These are phyloP conservation scores for Paraescarpia echinospica DNA, from an alignment of 1,140 invertebrate species.

Conservation along the genomic window DNA sequence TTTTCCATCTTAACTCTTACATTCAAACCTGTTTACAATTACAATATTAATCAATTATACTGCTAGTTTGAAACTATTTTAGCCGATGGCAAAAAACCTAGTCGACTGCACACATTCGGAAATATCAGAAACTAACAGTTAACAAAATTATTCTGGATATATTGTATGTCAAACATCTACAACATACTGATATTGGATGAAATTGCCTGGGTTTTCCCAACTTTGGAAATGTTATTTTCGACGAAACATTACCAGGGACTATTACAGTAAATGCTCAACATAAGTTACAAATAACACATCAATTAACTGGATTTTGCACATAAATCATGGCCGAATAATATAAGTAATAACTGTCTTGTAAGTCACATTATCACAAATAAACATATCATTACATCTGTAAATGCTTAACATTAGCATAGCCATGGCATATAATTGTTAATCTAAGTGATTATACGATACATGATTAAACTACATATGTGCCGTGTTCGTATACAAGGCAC, in stretches of 20 bases:
- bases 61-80: background rate
- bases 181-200: background rate
- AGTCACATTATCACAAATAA: background rate
- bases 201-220: background rate
- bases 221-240: background rate
- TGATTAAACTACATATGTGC: background rate
- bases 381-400: background rate
- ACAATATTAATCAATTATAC: no score
- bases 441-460: background rate
- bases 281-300: background rate
- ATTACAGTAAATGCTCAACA: background rate
- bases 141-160: background rate
- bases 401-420: background rate
- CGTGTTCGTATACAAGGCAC: background rate
- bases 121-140: background rate
- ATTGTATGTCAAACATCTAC: background rate
- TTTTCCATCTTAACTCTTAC: background rate
- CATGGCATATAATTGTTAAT: background rate
- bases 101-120: background rate
- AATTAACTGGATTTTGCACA: background rate
- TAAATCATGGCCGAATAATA: background rate
- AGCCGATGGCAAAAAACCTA: background rate
- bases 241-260: background rate
- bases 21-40: no score
- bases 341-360: background rate